Base-by-base conservation (phyloP, 2,888 invertebrate genomes). In the Lysandra coridon region DNA sequence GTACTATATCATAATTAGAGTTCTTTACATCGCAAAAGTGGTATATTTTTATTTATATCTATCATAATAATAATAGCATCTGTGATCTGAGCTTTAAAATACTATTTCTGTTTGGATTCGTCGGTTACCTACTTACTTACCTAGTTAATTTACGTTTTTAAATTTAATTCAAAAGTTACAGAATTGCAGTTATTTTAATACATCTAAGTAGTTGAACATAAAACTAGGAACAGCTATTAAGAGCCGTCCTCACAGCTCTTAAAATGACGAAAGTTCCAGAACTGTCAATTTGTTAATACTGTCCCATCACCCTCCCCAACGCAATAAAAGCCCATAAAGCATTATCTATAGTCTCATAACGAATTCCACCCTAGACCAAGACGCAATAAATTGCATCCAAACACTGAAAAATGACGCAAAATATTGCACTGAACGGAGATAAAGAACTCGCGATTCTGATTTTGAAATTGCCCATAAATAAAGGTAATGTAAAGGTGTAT, bases 291-390 rank as follows among this genome's bases (percentile, higher is more conserved):
- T 76, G 53, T 30, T 76, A 76, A 76, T 76, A 76, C 76, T 14
- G 33, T 75, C 49, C 49, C 12, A 10, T 44, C 76, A 33, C 76
- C 53, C 76, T 49, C 53, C 76, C 33, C 57, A 53, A 17, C 44
- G 76, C 76, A 57, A 76, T 76, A 76, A 76, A 57, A 53, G 33
- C 53, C 76, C 57, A 76, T 76, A 76, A 76, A 57, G 76, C 76
- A 76, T 53, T 76, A 76, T 76, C 33, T 76, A 76, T 76, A 53
- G 76, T 76, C 76, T 76, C 76, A 76, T 76, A 76, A 76, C 76
- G 76, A 30, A 76, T 76, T 76, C 49, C 76, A 76, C 76, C 76
- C 76, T 53, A 57, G 33, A 53, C 76, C 53, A 76, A 53, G 76
- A 57, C 33, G 53, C 53, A 57, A 76, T 76, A 76, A 76, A 76